Conservation (phyloP, 2,797 vertebrate genomes). For the Varecia variegata region DNA sequence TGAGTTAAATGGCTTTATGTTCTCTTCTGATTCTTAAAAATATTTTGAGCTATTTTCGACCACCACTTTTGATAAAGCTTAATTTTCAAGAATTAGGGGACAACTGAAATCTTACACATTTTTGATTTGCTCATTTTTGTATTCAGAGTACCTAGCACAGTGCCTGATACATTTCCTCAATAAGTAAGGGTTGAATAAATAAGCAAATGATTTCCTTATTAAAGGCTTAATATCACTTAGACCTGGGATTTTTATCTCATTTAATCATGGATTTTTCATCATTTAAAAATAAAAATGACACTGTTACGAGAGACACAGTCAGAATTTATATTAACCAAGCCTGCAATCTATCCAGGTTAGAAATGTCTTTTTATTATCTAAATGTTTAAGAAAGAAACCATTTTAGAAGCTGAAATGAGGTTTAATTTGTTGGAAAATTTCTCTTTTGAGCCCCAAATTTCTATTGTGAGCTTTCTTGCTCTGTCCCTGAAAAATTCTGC, state of each 20-base stretch:
- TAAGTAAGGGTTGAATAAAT: slow-evolving; percentile 2
- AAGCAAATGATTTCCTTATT: background rate
- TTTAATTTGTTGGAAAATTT: background rate
- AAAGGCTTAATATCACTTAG: background rate
- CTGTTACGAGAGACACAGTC: background rate
- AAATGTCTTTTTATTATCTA: slow-evolving; percentile 31
- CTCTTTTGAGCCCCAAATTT: slow-evolving; percentile 1
- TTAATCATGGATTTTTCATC: background rate
- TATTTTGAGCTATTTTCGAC: background rate
- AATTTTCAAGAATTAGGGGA: slow-evolving; percentile 22
- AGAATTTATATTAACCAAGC: slow-evolving; percentile 17
- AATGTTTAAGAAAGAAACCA: slow-evolving; percentile 4
- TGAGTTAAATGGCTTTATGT: background rate
- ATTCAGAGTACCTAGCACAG: background rate
- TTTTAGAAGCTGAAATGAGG: slow-evolving; percentile 8
- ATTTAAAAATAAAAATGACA: slow-evolving; percentile 35
- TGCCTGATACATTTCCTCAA: background rate
- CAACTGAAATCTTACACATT: background rate
- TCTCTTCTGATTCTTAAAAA: slow-evolving; percentile 21
- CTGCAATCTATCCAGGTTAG: background rate
- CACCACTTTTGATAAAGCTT: background rate
- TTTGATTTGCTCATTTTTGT: background rate
- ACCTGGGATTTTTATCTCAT: slow-evolving; percentile 2
- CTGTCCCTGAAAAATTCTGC: background rate
- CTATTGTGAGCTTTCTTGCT: background rate